Conservation (phyloP, 2,113 vertebrate species). For the Cheilinus undulatus region DNA sequence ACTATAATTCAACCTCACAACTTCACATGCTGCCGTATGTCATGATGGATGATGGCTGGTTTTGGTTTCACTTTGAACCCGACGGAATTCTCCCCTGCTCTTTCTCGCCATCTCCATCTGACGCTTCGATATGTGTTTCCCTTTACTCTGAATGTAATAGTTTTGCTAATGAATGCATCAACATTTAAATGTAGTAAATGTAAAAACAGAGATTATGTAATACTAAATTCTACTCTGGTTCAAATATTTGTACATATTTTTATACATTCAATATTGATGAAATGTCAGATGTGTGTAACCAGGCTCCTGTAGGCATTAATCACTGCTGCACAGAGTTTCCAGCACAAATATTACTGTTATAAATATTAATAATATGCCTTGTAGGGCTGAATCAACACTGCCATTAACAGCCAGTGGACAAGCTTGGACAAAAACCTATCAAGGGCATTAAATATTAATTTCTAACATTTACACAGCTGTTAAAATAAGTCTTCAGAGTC, state of each 20-base stretch:
- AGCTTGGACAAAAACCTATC: not conserved
- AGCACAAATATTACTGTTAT: constrained; percentile 27
- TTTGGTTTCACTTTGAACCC: constrained; percentile 29
- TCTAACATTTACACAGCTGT: constrained; percentile 8
- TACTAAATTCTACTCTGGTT: not conserved
- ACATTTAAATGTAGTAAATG: not conserved
- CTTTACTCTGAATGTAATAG: not conserved
- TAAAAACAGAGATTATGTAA: not conserved
- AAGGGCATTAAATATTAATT: not conserved
- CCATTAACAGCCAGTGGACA: constrained; percentile 33
- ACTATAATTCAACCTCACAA: constrained; percentile 30
- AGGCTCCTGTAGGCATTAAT: constrained; percentile 28
- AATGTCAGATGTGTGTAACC: constrained; percentile 16
- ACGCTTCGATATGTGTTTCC: too few relatives aligned
- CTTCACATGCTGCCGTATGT: constrained; percentile 6
- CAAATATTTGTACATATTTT: not conserved
- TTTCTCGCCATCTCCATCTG: not conserved
- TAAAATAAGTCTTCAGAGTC: not conserved
- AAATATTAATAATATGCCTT: constrained; percentile 29
- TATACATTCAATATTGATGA: not conserved
- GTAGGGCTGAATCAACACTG: constrained; percentile 11
- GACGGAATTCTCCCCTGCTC: not conserved
- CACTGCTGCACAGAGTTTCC: constrained; percentile 21
- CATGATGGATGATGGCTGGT: constrained; percentile 14
- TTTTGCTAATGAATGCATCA: not conserved